Conservation (phyloP, 2,113 vertebrate species). For the Calidris pugnax region DNA sequence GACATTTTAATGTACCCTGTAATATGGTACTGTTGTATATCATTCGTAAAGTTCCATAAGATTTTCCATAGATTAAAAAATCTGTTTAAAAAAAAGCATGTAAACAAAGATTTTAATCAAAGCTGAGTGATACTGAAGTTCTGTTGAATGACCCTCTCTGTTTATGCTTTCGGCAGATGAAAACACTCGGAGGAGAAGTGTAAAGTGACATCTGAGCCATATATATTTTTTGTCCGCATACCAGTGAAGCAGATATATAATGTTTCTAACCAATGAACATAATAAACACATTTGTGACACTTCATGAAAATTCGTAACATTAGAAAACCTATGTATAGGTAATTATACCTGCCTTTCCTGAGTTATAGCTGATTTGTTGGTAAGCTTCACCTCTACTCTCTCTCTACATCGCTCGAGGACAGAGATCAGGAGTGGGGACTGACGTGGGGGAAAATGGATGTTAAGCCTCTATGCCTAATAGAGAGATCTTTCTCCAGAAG, state of each 20-base stretch:
- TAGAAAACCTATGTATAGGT: not conserved
- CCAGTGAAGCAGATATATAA: not conserved
- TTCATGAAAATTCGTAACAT: not conserved
- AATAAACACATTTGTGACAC: not conserved
- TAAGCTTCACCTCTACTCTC: not conserved
- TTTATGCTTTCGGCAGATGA: slow-evolving; percentile 32
- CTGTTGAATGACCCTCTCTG: not conserved
- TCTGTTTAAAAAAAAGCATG: not conserved
- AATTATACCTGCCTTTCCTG: not conserved
- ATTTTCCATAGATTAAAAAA: not conserved
- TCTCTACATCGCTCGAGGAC: not conserved
- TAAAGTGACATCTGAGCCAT: not conserved
- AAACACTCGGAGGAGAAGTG: not conserved
- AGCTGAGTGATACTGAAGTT: not conserved
- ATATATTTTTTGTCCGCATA: not conserved
- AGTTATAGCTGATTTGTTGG: not conserved
- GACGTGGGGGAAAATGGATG: not conserved
- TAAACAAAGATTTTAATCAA: slow-evolving; percentile 35
- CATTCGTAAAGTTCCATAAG: not conserved
- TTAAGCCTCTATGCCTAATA: not conserved
- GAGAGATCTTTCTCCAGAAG: not conserved
- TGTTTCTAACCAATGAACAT: not conserved
- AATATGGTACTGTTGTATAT: not conserved
- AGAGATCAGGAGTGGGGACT: not conserved
- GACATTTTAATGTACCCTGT: not conserved